Conservation (phyloP, 2,888 invertebrate genomes). For the Agonopterix subpropinquella region DNA sequence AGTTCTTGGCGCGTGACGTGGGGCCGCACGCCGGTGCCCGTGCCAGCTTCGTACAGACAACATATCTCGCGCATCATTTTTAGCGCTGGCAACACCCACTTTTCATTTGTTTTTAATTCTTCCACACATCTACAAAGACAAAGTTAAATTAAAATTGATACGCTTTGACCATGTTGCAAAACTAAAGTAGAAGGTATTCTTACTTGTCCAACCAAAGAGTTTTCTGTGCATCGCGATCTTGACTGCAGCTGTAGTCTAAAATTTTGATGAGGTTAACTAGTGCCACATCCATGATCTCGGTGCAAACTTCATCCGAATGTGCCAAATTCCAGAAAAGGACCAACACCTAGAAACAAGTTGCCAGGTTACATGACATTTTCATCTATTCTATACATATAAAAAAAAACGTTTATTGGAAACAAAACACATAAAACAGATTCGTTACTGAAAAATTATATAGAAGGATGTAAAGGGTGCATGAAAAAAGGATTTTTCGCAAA, state of each 20-base stretch:
- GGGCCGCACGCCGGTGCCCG: conserved; percentile 62
- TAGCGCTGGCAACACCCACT: conserved; percentile 95
- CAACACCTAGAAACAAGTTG: conserved; percentile 77
- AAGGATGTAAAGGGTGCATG: too few species aligned
- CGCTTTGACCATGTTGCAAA: too few species aligned
- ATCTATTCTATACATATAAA: too few species aligned
- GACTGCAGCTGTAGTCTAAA: conserved; percentile 97
- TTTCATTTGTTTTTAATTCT: conserved; percentile 89
- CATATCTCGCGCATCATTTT: conserved; percentile 98
- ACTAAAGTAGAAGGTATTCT: conserved; percentile 15
- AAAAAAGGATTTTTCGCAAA: too few species aligned
- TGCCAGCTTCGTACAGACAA: conserved; percentile 91
- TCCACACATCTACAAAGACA: conserved; percentile 83
- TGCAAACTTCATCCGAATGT: conserved; percentile 96
- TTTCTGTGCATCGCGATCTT: conserved; percentile 97
- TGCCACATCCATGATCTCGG: conserved; percentile 98
- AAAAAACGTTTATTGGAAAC: too few species aligned
- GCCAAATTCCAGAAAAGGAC: conserved; percentile 98
- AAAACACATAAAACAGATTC: too few species aligned
- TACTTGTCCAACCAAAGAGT: conserved; percentile 94
- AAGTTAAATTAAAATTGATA: neutral
- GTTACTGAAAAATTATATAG: too few species aligned
- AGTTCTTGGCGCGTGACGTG: conserved; percentile 80
- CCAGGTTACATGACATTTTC: too few species aligned
- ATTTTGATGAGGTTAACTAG: conserved; percentile 97